phyloP scores from a whole-genome alignment of 2,888 invertebrate genomes.

The Heliconius sara region DNA sequence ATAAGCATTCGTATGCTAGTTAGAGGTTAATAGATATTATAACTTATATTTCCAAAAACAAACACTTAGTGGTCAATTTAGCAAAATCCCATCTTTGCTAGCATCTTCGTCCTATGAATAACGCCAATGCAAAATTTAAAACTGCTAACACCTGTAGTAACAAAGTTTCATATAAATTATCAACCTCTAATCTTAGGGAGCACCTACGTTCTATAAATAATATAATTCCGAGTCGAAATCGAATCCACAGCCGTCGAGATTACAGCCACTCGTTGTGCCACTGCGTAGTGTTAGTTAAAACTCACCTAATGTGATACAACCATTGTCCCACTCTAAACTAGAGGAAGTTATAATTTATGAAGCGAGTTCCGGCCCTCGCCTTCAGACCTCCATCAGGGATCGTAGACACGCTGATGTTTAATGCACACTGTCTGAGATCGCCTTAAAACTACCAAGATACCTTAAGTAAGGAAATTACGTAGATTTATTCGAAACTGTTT shows the following conservation, averaged over 20 bases:
- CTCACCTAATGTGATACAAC: constrained; percentile 57
- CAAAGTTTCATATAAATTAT: too few relatives aligned
- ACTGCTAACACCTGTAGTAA: too few relatives aligned
- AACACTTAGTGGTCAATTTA: too few relatives aligned
- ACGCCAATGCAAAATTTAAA: too few relatives aligned
- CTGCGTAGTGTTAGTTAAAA: constrained; percentile 23
- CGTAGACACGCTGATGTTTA: constrained; percentile 62
- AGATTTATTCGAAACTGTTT: constrained; percentile 36
- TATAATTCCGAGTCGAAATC: not conserved
- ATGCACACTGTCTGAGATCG: constrained; percentile 72
- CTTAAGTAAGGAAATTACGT: constrained; percentile 42
- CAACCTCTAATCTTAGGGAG: too few relatives aligned
- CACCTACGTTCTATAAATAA: too few relatives aligned
- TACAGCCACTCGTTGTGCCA: not conserved
- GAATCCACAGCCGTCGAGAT: not conserved
- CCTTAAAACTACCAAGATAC: constrained; percentile 47
- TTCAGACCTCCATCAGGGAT: constrained; percentile 57
- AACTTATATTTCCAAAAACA: too few relatives aligned
- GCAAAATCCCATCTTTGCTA: too few relatives aligned
- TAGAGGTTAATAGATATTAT: too few relatives aligned
- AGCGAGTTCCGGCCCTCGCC: constrained; percentile 72
- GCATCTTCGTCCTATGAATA: too few relatives aligned
- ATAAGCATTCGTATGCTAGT: too few relatives aligned
- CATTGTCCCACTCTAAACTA: constrained; percentile 72
- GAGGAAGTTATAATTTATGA: constrained; percentile 83